Evolutionary conservation across 53 echinoderm and acorn worm genomes (phyloP).

Genomic region (Hippasteria phrygiana): DNA sequence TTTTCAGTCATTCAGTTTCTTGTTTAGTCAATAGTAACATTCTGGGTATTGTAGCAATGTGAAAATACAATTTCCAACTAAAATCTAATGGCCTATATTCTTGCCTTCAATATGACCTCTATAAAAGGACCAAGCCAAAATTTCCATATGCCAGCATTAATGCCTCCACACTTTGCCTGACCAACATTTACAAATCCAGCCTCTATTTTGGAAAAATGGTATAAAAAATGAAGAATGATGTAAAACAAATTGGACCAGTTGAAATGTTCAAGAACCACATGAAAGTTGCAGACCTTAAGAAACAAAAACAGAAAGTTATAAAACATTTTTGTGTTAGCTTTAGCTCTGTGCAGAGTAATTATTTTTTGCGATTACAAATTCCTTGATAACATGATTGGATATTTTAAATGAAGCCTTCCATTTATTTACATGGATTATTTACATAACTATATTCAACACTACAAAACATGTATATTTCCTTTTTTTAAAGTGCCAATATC

Average conservation of each 20-base stretch:
- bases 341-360: not conserved
- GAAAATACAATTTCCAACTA: no score
- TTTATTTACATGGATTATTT: slow-evolving; percentile 56
- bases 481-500: not conserved
- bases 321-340: not conserved
- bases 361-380: not conserved
- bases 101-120: no score
- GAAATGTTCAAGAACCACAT: not conserved
- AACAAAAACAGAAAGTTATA: not conserved
- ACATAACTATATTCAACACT: slow-evolving; percentile 51
- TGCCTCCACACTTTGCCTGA: not conserved
- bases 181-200: not conserved
- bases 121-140: not conserved
- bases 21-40: no score
- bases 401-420: not conserved
- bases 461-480: slow-evolving; percentile 26
- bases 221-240: not conserved
- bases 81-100: no score
- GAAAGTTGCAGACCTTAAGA: slow-evolving; percentile 1
- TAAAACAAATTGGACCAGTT: no score
- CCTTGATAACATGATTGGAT: slow-evolving; percentile 27
- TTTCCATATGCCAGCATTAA: not conserved
- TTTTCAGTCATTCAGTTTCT: no score
- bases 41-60: no score
- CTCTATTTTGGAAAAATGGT: not conserved